Base-by-base conservation (phyloP, 2,797 vertebrate genomes). In the Hylomyscus alleni region DNA sequence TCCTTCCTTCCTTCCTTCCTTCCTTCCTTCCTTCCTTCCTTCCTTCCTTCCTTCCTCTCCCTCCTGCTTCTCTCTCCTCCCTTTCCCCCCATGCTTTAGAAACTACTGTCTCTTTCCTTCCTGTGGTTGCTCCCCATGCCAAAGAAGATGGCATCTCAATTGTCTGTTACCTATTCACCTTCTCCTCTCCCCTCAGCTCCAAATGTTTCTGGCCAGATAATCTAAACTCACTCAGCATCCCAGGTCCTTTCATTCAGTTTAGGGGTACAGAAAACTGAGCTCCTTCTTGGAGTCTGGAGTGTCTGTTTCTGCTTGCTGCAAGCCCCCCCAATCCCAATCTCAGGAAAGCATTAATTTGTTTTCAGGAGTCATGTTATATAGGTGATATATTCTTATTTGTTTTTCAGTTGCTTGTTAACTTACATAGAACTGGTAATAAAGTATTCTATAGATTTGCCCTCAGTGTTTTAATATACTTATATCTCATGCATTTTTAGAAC, bases 401-500 rank as follows among this genome's bases (percentile, higher is more conserved):
- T 89, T 89, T 76, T 10, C 72, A n/a, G 52, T 40, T 80, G 7
- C 76, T 82, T 94, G 78, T 82, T 82, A 88, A 91, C 44, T 69
- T 77, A 44, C 20, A 67, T n/a, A 81, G 77, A 95, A 77, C 67
- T 81, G 88, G 73, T 81, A n/a, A 65, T 13, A 52, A 85, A 29
- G 31, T 62, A 40, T 86, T 6, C 44, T 91, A 15, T 37, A 76
- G 72, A 95, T 93, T 94, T 50, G 17, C 69, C 34, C 91, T 96
- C 75, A 50, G 20, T 72, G 26, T 95, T 97, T 93, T 72, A 72
- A 87, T 95, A 91, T 91, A 86, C 40, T 60, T 88, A 56, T 24
- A 91, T 87, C 80, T 94, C 83, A 50, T 94, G 86, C 60, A 50
- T 60, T 95, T 96, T 93, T 56, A 89, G 54, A 85, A 47, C 13